Evolutionary conservation across 2,888 invertebrate genomes (phyloP).

Genomic region (Dorcus hopei): DNA sequence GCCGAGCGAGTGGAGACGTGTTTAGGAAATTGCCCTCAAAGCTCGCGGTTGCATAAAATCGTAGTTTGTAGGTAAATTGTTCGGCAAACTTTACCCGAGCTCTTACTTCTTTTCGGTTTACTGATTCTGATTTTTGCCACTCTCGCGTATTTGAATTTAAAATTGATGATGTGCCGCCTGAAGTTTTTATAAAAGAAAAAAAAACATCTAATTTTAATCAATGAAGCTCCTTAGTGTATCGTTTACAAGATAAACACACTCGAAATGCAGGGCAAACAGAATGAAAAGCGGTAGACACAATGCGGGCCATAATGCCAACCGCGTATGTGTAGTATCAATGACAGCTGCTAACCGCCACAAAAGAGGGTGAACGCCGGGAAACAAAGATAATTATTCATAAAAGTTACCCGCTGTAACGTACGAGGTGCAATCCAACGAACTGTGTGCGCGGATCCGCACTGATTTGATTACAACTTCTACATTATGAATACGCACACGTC

Average conservation of each 20-base stretch:
- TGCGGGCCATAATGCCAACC: not conserved
- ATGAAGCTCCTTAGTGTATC: too few relatives aligned
- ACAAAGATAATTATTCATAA: conserved; percentile 1
- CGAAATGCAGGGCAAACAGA: too few relatives aligned
- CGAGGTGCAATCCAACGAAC: not conserved
- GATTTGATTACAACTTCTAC: not conserved
- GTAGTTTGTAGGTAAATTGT: conserved; percentile 3
- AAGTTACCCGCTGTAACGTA: not conserved
- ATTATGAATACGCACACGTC: too few relatives aligned
- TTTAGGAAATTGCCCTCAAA: conserved; percentile 1
- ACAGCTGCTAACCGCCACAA: conserved; percentile 2
- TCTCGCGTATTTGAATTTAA: not conserved
- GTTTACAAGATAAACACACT: too few relatives aligned
- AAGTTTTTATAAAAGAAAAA: too few relatives aligned
- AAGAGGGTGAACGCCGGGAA: not conserved
- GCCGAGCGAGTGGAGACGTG: not conserved
- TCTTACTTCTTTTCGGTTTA: not conserved
- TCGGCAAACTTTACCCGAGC: not conserved
- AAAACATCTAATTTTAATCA: too few relatives aligned
- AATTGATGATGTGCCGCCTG: not conserved
- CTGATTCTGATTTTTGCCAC: not conserved
- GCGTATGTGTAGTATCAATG: not conserved
- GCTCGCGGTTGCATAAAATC: not conserved
- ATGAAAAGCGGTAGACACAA: too few relatives aligned
- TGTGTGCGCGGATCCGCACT: not conserved